Percentiles rank a stretch among this genome's conserved stretches.
phyloP scores from a whole-genome alignment of 1,140 invertebrate species.

The Trypoxylus dichotomus region DNA sequence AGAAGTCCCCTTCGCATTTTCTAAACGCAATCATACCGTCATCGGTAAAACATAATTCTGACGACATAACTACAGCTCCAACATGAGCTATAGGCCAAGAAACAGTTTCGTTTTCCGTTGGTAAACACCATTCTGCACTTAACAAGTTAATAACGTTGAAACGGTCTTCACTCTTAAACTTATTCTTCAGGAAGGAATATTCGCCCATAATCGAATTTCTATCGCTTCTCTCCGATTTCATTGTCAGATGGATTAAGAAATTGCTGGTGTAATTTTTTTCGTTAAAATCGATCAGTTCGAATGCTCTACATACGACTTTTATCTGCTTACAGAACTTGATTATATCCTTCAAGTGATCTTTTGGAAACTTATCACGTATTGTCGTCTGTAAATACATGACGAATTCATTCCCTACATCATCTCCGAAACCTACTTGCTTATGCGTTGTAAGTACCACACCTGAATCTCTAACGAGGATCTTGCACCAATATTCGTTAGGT shows the following conservation, averaged over 20 bases:
- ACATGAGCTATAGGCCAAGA: background rate
- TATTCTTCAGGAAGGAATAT: background rate
- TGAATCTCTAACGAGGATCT: slow-evolving; percentile 43
- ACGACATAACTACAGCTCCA: background rate
- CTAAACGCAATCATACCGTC: background rate
- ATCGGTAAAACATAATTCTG: background rate
- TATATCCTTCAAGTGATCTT: background rate
- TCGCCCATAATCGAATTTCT: background rate
- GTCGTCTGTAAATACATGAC: slow-evolving; percentile 41
- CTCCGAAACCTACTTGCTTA: slow-evolving; percentile 44
- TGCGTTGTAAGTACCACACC: slow-evolving; percentile 40
- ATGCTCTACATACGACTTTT: background rate
- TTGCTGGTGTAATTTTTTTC: slow-evolving; percentile 27
- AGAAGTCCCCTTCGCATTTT: slow-evolving; percentile 11
- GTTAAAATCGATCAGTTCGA: background rate
- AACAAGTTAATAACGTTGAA: background rate
- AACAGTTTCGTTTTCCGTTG: slow-evolving; percentile 32
- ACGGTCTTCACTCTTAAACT: background rate
- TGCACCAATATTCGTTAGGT: slow-evolving; percentile 56
- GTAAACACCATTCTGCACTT: background rate
- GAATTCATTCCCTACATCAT: slow-evolving; percentile 48
- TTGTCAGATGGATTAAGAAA: slow-evolving; percentile 36
- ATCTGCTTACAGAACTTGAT: slow-evolving; percentile 26
- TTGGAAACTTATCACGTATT: slow-evolving; percentile 34
- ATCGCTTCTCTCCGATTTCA: slow-evolving; percentile 1